Evolutionary conservation across 2,888 invertebrate genomes (phyloP).

Genomic region (Standfussiana lucernea): DNA sequence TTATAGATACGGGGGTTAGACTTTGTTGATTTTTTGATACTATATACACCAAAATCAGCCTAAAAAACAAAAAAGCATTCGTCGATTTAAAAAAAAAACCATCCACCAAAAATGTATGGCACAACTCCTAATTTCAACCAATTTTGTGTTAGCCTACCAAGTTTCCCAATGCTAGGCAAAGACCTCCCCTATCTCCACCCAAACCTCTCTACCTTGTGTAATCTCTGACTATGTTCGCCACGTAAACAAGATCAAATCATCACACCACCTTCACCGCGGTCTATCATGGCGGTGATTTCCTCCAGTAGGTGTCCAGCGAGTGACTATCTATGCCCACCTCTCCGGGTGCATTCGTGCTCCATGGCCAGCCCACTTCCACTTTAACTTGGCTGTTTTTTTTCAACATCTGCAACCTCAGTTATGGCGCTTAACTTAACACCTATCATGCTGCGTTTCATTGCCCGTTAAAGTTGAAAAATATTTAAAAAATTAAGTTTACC

Average conservation of each 20-base stretch:
- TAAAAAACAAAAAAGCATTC: background rate
- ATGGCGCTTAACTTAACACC: too few relatives aligned
- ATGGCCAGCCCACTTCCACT: background rate
- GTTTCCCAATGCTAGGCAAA: background rate
- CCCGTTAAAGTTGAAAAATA: background rate
- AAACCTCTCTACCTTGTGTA: background rate
- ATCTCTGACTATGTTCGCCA: background rate
- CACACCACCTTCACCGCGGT: background rate
- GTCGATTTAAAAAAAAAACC: background rate
- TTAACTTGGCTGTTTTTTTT: background rate
- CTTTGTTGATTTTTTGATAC: background rate
- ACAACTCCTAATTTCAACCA: too few relatives aligned
- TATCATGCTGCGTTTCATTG: background rate
- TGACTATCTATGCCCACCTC: background rate
- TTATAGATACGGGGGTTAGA: too few relatives aligned
- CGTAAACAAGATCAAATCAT: background rate
- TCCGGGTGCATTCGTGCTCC: background rate
- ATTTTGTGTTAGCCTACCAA: background rate
- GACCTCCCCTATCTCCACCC: background rate
- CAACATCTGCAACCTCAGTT: background rate
- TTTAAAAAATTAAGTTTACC: conserved; percentile 67
- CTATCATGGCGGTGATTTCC: background rate
- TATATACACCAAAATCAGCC: background rate
- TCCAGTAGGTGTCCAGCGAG: background rate
- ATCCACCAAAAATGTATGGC: too few relatives aligned